These are phyloP conservation scores for Uropetala carovei DNA, from an alignment of 2,888 invertebrate species.

Conservation along the genomic window DNA sequence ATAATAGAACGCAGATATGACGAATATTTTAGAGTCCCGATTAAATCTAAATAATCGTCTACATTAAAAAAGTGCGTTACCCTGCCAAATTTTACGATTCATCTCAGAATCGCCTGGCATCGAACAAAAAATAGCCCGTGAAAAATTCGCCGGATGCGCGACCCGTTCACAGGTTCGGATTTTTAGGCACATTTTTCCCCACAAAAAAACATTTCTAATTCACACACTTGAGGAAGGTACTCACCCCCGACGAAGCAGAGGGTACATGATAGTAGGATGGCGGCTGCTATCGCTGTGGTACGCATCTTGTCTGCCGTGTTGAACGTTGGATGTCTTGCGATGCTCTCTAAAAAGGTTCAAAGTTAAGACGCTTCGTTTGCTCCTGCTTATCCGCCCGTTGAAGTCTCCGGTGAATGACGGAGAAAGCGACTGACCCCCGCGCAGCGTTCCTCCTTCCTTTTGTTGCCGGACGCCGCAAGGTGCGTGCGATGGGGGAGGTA, in stretches of 20 bases:
- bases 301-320: conserved; percentile 40
- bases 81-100: too few species aligned
- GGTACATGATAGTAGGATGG: conserved; percentile 34
- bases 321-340: neutral
- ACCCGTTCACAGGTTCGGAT: too few species aligned
- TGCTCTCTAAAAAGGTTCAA: neutral
- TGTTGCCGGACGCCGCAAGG: conserved; percentile 49
- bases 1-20: too few species aligned
- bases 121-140: too few species aligned
- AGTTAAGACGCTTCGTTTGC: neutral
- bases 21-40: too few species aligned
- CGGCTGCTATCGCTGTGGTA: conserved; percentile 29
- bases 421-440: conserved; percentile 43
- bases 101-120: too few species aligned
- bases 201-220: neutral
- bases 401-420: conserved; percentile 33
- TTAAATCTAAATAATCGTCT: too few species aligned
- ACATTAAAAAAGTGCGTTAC: too few species aligned
- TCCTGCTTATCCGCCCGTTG: conserved; percentile 28
- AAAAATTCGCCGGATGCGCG: too few species aligned
- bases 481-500: conserved; percentile 23
- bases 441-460: conserved; percentile 45
- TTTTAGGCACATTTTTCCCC: too few species aligned
- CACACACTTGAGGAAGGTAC: neutral
- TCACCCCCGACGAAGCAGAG: conserved; percentile 52